Base-by-base conservation (phyloP, 2,113 vertebrate species). In the Silurus asotus region DNA sequence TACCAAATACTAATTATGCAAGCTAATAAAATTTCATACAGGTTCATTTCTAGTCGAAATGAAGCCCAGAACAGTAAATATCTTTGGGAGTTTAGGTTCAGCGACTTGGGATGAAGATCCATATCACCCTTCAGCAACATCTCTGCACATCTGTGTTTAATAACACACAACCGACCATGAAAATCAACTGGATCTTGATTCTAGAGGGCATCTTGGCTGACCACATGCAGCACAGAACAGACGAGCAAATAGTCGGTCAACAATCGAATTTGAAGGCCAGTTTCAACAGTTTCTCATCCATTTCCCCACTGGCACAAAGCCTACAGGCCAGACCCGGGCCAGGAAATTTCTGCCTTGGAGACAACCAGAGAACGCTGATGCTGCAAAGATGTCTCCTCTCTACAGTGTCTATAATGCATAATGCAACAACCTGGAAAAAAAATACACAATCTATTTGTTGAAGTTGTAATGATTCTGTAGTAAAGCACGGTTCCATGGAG, bases 291-390 rank as follows among this genome's bases (percentile, higher is more conserved):
- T 78, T 51, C 64, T 89, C 55, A 84, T 89, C 81, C 64, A 69
- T 83, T 86, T 76, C 59, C 65, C n/a, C 45, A 83, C 58, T 86
- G 84, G 74, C 86, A 88, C 78, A 81, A 76, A 55, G 59, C 84
- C 86, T 76, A 83, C 78, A 89, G 14, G 51, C 62, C n/a, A 83
- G 7, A 53, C 67, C 7, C 64, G 48, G 62, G 82, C 23, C 56
- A 83, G 77, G 37, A 74, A 82, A 87, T 72, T 58, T 84, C 83
- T 56, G 70, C 48, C 65, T 37, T 56, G 49, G 61, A 79, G 61
- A 85, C 79, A 78, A 61, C 69, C 3, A 49, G 23, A 75, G 25
- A 87, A 87, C 20, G 83, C 88, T 83, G 83, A 89, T 69, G 72
- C 56, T 23, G 74, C 83, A 89, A 74, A 84, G 25, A 64, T 75